Percentiles rank a stretch among this genome's conserved stretches.
Conservation (phyloP, 2,113 vertebrate species). For the Protobothrops flavoviridis region DNA sequence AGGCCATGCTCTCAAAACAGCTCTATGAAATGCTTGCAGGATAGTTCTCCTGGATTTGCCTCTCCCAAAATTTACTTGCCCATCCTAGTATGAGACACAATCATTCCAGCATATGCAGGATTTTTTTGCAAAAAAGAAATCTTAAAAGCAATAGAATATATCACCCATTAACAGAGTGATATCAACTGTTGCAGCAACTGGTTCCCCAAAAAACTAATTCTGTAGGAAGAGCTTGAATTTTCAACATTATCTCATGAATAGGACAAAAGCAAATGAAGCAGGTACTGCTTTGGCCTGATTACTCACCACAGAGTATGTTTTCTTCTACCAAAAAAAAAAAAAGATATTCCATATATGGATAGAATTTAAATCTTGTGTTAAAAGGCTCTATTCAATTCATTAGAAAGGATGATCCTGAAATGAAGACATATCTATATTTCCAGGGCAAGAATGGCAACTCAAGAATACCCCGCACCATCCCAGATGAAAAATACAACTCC, state of each 20-base stretch:
- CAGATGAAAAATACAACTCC: constrained; percentile 44
- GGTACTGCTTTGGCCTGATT: constrained; percentile 12
- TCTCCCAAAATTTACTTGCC: constrained; percentile 8
- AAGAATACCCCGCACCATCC: constrained; percentile 33
- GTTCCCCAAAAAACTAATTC: constrained; percentile 21
- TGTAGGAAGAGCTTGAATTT: constrained; percentile 16
- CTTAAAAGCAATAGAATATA: constrained; percentile 33
- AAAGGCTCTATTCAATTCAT: constrained; percentile 27
- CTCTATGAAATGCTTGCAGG: constrained; percentile 24
- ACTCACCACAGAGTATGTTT: constrained; percentile 30
- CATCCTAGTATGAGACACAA: not conserved
- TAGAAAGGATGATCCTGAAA: constrained; percentile 20
- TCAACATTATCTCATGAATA: not conserved
- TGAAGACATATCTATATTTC: constrained; percentile 35
- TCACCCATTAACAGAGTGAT: constrained; percentile 41
- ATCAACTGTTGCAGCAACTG: constrained; percentile 32
- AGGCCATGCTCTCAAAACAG: constrained; percentile 15
- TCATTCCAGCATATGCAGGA: constrained; percentile 16
- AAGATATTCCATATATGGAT: constrained; percentile 25
- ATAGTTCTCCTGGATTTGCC: constrained; percentile 7
- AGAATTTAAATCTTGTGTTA: constrained; percentile 42
- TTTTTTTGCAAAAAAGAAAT: not conserved
- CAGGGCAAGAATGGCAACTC: constrained; percentile 46
- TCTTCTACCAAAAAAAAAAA: constrained; percentile 14
- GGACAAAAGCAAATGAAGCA: constrained; percentile 21